Conservation (phyloP, 2,113 vertebrate genomes). For the Dromas ardeola region DNA sequence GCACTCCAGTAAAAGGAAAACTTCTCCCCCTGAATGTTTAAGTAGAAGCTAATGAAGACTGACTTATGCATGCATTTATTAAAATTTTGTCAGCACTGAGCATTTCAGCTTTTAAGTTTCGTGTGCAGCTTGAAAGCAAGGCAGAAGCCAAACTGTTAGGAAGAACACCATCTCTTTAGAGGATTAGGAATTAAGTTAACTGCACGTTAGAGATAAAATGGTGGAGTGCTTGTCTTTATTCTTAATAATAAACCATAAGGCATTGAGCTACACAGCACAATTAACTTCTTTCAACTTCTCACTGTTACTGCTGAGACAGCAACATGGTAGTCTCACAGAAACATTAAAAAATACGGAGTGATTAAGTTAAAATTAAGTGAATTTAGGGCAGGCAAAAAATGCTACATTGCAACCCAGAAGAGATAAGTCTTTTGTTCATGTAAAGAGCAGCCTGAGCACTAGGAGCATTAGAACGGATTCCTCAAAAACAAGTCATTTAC, state of each 20-base stretch:
- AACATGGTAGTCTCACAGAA: background rate
- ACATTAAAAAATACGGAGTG: background rate
- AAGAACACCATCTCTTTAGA: conserved; percentile 43
- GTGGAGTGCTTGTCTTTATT: conserved; percentile 48
- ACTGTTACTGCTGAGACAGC: conserved; percentile 55
- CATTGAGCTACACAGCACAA: conserved; percentile 25
- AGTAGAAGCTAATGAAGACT: background rate
- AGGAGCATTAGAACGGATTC: background rate
- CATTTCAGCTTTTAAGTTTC: conserved; percentile 33
- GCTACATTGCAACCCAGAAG: background rate
- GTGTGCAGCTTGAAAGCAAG: background rate
- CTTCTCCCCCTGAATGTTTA: background rate
- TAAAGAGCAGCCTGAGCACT: background rate
- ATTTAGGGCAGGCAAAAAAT: conserved; percentile 22
- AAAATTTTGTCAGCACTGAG: background rate
- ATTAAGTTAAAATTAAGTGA: conserved; percentile 29
- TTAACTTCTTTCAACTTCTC: conserved; percentile 48
- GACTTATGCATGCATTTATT: conserved; percentile 1
- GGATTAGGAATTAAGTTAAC: conserved; percentile 69
- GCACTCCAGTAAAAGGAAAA: background rate
- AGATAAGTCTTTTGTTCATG: background rate
- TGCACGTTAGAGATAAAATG: conserved; percentile 62
- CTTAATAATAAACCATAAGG: conserved; percentile 40
- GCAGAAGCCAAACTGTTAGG: background rate
- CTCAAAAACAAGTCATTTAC: background rate